Conservation (phyloP, 2,797 vertebrate genomes). For the Cossypha caffra region DNA sequence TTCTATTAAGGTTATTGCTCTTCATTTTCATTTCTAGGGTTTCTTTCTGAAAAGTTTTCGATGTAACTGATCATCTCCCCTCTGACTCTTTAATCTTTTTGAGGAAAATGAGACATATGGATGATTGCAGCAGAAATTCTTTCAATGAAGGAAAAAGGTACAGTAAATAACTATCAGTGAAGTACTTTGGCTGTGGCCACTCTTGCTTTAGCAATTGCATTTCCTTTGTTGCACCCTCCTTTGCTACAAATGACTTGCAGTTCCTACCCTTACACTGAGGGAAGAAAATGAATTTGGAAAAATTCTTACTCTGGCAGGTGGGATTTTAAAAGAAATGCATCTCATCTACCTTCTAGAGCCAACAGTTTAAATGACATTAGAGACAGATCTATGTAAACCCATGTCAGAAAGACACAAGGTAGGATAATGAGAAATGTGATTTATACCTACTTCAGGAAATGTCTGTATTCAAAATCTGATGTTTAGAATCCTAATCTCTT, state of each 20-base stretch:
- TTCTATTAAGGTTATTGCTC: neutral
- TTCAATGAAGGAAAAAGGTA: neutral
- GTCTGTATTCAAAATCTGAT: neutral
- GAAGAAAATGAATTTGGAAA: neutral
- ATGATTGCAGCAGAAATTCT: neutral
- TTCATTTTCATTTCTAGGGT: neutral
- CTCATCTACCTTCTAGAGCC: neutral
- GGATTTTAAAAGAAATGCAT: neutral
- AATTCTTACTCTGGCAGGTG: neutral
- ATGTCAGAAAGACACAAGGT: neutral
- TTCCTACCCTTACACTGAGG: neutral
- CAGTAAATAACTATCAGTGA: neutral
- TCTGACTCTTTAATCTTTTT: neutral
- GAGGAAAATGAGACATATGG: neutral
- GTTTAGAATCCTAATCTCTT: neutral
- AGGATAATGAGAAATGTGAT: neutral
- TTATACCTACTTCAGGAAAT: neutral
- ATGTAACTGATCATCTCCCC: neutral
- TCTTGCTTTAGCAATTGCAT: neutral
- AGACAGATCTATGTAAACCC: neutral
- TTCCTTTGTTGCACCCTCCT: neutral
- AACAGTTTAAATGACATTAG: neutral
- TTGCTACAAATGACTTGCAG: neutral
- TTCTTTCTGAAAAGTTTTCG: neutral
- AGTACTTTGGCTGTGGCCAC: neutral